phyloP scores from a whole-genome alignment of 2,797 vertebrate species.

The Hypotaenidia okinawae region DNA sequence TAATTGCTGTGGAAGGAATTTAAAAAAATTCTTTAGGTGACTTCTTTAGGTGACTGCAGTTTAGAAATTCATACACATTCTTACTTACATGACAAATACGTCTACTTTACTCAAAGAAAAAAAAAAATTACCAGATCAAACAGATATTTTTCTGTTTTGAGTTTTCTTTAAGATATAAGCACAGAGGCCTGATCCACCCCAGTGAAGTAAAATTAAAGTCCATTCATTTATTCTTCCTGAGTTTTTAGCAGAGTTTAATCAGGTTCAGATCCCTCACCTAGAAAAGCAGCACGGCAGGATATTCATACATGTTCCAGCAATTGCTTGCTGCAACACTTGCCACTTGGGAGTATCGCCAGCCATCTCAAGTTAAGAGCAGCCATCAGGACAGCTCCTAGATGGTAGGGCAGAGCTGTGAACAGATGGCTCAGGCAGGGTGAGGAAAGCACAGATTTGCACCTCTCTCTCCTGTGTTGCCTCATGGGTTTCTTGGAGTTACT shows the following conservation, averaged over 20 bases:
- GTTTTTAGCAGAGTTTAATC: background rate
- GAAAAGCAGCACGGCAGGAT: background rate
- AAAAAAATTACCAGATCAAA: background rate
- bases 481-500: background rate
- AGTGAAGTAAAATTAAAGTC: background rate
- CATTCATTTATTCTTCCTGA: background rate
- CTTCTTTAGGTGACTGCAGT: background rate
- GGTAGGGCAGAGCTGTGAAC: background rate
- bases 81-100: background rate
- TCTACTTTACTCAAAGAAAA: background rate
- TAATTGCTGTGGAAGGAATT: background rate
- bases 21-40: background rate
- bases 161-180: background rate
- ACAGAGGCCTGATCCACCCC: background rate
- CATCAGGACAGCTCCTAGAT: background rate
- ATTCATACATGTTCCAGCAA: background rate
- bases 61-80: background rate
- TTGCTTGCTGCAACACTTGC: background rate
- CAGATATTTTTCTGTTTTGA: background rate
- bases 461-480: background rate
- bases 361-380: background rate
- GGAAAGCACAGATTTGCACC: rapidly evolving
- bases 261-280: background rate
- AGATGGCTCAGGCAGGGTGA: background rate
- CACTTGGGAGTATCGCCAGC: background rate